Evolutionary conservation across 2,113 vertebrate genomes (phyloP), one percentile per base, ranked within the genome.

Genomic region (Phrynocephalus versicolor): DNA sequence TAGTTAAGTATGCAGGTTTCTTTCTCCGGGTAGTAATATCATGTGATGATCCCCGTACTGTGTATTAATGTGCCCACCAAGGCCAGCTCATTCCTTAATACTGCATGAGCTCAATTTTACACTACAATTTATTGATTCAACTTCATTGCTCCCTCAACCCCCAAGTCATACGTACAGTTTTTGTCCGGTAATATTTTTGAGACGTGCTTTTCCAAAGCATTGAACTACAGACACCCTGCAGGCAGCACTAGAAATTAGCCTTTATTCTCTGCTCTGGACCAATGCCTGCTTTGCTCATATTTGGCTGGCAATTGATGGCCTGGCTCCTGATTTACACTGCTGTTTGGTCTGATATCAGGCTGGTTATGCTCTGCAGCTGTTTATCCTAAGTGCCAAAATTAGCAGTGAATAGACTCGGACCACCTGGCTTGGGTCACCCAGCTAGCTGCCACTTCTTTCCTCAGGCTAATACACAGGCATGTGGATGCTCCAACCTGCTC

Each of bases 341-440:
- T 93, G 65, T 87, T 90, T 81, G 84, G 83, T 82, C 80, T 93
- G 87, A 85, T 82, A 19, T 85, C 0, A 1, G 90, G 84, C 89
- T 88, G 41, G 89, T 88, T 25, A 0, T 14, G 69, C 70, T 93
- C 88, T 82, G 89, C 92, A 94, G 88, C 91, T 95, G 90, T 86
- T 82, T 79, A 70, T 67, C 83, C 72, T 3, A 0, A 77, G 78
- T 91, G 91, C 93, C 90, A 94, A 87, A 86, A 88, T 9, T 60
- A 81, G 1, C 72, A 62, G 1, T 0, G 0, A 39, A 58, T 81
- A 79, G 85, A 87, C 77, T 80, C 58, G 0, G 8, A 80, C 88
- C 84, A 88, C 89, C 89, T 93, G 94, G 90, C 16, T 2, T 0
- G 0, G 81, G 60, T 85, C 6, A 30, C 57, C 45, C 0, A 0